Conservation (phyloP, 2,888 invertebrate genomes). For the Eumerus sabulonum region DNA sequence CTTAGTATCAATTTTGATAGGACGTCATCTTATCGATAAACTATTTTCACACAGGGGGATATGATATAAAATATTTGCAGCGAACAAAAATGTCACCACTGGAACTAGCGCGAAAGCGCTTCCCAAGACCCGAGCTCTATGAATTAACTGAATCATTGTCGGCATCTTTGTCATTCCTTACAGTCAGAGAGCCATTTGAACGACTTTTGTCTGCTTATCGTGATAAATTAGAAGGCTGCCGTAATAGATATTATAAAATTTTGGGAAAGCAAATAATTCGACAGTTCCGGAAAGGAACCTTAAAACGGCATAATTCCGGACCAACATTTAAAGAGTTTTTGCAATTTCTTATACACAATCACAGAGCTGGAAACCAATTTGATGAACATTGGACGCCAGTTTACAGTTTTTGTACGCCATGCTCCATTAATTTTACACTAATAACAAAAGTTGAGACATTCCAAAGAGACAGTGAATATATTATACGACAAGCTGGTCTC, state of each 20-base stretch:
- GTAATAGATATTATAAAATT: slow-evolving; percentile 85
- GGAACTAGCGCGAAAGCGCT: slow-evolving; percentile 84
- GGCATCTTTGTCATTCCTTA: slow-evolving; percentile 83
- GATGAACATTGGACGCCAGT: slow-evolving; percentile 85
- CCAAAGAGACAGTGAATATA: slow-evolving; percentile 81
- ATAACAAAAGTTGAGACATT: slow-evolving; percentile 84
- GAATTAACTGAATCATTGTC: slow-evolving; percentile 83
- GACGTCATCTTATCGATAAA: not conserved
- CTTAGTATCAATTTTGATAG: not conserved
- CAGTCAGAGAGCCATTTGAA: slow-evolving; percentile 87
- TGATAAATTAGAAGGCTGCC: slow-evolving; percentile 86
- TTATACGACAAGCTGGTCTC: slow-evolving; percentile 82
- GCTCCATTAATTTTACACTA: slow-evolving; percentile 83
- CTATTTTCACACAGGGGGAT: slow-evolving; percentile 79
- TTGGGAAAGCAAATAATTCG: slow-evolving; percentile 84
- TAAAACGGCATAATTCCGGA: slow-evolving; percentile 76
- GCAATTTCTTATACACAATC: slow-evolving; percentile 83
- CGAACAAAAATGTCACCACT: slow-evolving; percentile 83
- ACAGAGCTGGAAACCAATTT: slow-evolving; percentile 80
- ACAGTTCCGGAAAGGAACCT: slow-evolving; percentile 80
- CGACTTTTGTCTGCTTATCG: slow-evolving; percentile 86
- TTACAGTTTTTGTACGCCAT: slow-evolving; percentile 83
- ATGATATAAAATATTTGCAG: slow-evolving; percentile 82
- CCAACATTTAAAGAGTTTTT: slow-evolving; percentile 87
- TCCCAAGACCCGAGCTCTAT: slow-evolving; percentile 83